Conservation (phyloP, 2,797 vertebrate species). For the Melanotaenia nigrans region DNA sequence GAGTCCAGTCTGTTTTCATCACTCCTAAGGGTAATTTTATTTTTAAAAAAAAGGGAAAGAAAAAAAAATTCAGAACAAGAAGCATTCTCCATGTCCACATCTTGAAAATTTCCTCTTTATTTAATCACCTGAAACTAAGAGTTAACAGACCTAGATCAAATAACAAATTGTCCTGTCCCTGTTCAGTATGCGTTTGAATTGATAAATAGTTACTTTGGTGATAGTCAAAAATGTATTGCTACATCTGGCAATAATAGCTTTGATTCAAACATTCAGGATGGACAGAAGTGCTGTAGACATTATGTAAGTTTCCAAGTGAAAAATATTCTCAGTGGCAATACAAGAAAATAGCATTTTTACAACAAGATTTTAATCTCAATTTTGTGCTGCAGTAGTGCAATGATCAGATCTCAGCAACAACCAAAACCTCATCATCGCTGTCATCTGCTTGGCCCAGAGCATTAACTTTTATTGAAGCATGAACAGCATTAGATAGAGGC, state of each 20-base stretch:
- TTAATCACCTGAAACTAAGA: conserved; percentile 53
- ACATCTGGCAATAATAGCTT: neutral
- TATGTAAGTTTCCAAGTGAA: neutral
- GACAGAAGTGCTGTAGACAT: neutral
- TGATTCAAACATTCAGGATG: neutral
- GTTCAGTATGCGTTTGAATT: neutral
- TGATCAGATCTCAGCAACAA: conserved; percentile 50
- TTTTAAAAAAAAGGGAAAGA: conserved; percentile 13
- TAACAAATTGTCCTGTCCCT: conserved; percentile 15
- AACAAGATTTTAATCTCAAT: conserved; percentile 20
- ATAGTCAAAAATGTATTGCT: neutral
- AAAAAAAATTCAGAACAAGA: conserved; percentile 37
- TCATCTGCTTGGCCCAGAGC: conserved; percentile 61
- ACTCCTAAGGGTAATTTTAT: conserved; percentile 54
- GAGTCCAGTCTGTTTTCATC: conserved; percentile 79
- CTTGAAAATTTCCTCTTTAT: conserved; percentile 62
- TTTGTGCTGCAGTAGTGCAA: neutral
- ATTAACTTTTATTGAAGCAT: neutral
- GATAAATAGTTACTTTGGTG: neutral
- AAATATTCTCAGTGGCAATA: neutral
- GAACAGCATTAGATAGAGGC: no score
- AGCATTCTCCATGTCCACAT: conserved; percentile 53
- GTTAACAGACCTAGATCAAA: conserved; percentile 22
- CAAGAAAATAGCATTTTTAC: neutral
- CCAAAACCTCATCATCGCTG: conserved; percentile 47